Evolutionary conservation across 2,797 vertebrate genomes (phyloP).

Genomic region (Periophthalmus magnuspinnatus): DNA sequence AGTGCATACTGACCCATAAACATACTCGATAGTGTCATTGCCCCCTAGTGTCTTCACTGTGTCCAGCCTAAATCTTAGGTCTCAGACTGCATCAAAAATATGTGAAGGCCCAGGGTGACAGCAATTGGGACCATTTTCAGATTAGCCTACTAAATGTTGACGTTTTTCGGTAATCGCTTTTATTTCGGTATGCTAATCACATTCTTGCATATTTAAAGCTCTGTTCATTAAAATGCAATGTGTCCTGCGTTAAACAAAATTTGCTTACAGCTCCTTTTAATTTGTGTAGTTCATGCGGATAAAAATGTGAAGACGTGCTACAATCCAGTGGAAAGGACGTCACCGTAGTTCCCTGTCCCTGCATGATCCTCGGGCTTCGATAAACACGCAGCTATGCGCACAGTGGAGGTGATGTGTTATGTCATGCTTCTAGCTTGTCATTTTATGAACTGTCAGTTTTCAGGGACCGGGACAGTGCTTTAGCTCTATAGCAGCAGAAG

Average conservation of each 20-base stretch:
- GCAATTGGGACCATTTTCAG: background rate
- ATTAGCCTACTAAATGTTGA: background rate
- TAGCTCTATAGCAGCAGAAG: conserved; percentile 46
- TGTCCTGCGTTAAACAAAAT: background rate
- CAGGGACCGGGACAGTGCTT: conserved; percentile 2
- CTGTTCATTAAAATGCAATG: background rate
- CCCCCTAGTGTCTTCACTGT: background rate
- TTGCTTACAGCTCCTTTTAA: background rate
- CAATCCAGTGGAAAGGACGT: conserved; percentile 51
- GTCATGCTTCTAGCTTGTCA: background rate
- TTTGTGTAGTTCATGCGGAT: background rate
- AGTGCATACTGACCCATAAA: too few species aligned
- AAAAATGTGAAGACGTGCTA: conserved; percentile 41
- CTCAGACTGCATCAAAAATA: background rate
- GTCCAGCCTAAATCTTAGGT: background rate
- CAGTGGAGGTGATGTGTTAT: background rate
- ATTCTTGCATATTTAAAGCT: background rate
- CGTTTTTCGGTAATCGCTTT: background rate
- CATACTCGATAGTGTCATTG: background rate
- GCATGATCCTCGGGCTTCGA: conserved; percentile 24
- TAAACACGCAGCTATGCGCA: conserved; percentile 2
- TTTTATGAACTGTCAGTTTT: conserved; percentile 7
- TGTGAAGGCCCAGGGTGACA: background rate
- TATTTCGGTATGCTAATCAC: background rate
- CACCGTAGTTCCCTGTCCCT: conserved; percentile 37